Evolutionary conservation across 2,113 vertebrate genomes (phyloP).

Genomic region (Petroica traversi): DNA sequence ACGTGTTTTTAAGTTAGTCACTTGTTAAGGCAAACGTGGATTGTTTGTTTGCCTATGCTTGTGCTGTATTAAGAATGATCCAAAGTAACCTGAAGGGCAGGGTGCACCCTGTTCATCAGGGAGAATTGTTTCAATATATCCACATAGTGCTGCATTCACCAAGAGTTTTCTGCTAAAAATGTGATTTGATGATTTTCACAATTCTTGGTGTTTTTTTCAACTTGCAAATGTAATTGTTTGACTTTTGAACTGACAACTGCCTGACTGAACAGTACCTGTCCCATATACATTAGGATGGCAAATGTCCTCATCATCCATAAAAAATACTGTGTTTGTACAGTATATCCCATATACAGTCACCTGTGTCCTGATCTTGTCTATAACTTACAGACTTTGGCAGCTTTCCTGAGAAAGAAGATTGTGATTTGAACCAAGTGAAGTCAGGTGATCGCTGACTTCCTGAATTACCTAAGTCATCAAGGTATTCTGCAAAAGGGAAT

Average conservation of each 20-base stretch:
- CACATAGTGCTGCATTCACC: accelerated
- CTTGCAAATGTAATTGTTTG: neutral
- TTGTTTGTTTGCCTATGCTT: neutral
- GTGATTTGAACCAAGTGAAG: neutral
- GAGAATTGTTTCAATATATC: neutral
- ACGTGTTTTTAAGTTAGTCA: neutral
- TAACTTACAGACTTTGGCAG: neutral
- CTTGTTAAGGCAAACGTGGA: neutral
- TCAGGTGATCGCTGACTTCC: neutral
- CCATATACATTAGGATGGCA: neutral
- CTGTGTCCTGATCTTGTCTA: neutral
- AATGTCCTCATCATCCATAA: neutral
- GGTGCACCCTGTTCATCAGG: neutral
- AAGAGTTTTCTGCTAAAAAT: neutral
- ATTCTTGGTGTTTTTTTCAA: neutral
- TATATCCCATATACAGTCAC: neutral
- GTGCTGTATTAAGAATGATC: neutral
- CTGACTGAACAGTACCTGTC: neutral
- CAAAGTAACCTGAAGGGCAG: neutral
- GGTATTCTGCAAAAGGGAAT: neutral
- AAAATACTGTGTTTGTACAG: neutral
- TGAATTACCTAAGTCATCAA: neutral
- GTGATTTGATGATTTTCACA: neutral
- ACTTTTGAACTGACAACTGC: neutral
- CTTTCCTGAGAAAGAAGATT: neutral